phyloP scores from a whole-genome alignment of 2,797 vertebrate genomes.

The Chelmon rostratus region DNA sequence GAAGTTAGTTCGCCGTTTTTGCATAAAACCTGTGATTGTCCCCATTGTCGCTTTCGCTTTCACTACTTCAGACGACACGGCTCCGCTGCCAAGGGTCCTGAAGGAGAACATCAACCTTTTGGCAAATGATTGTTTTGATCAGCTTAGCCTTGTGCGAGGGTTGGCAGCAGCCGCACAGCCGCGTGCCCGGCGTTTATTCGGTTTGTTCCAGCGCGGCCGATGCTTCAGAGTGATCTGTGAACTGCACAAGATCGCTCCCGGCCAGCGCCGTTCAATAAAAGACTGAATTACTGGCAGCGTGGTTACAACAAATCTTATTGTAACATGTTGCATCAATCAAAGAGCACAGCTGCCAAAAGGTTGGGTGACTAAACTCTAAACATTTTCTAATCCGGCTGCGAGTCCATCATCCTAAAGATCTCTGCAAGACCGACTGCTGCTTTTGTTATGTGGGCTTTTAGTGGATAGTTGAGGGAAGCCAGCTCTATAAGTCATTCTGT shows the following conservation, averaged over 20 bases:
- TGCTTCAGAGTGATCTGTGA: constrained; percentile 40
- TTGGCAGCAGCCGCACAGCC: constrained; percentile 31
- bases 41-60: constrained; percentile 22
- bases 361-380: constrained; percentile 3
- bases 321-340: constrained; percentile 24
- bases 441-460: constrained; percentile 8
- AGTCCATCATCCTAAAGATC: background rate
- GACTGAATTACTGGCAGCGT: constrained; percentile 25
- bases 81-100: constrained; percentile 38
- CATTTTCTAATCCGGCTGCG: background rate
- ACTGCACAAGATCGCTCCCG: constrained; percentile 9
- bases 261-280: constrained; percentile 20
- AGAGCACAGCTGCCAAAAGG: constrained; percentile 11
- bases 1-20: background rate
- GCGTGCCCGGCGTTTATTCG: constrained; percentile 45
- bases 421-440: background rate
- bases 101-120: constrained; percentile 50
- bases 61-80: constrained; percentile 24
- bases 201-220: constrained; percentile 37
- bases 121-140: constrained; percentile 53
- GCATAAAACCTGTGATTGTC: background rate
- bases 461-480: background rate
- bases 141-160: constrained; percentile 26
- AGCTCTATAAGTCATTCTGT: background rate
- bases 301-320: constrained; percentile 26